Conservation (phyloP, 2,888 invertebrate genomes). For the Tenthredo mesomela region DNA sequence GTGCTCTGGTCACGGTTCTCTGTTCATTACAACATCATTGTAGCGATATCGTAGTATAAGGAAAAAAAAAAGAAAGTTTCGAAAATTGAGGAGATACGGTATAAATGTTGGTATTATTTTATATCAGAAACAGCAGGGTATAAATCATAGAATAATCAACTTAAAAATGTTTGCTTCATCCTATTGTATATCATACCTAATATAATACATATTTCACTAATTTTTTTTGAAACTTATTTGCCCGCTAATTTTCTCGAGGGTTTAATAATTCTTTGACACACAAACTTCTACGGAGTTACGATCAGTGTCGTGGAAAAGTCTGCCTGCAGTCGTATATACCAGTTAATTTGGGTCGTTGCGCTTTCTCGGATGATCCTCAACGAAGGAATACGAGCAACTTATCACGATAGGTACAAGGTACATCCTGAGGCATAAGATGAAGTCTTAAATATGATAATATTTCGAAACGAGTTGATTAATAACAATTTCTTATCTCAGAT, state of each 20-base stretch:
- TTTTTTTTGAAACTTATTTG: background rate
- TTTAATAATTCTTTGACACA: constrained; percentile 2
- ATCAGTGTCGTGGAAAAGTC: background rate
- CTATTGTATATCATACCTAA: background rate
- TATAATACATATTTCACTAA: background rate
- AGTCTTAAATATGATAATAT: background rate
- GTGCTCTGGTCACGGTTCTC: background rate
- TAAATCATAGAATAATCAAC: background rate
- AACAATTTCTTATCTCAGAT: background rate
- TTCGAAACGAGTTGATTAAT: background rate
- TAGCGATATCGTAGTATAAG: background rate
- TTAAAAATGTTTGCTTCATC: background rate
- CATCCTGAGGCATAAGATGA: background rate
- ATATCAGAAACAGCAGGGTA: background rate
- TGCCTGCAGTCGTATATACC: too few relatives aligned
- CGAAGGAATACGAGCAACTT: background rate
- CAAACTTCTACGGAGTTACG: background rate
- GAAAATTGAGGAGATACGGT: background rate
- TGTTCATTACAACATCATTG: background rate
- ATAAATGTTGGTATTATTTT: background rate
- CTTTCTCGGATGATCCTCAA: constrained; percentile 20
- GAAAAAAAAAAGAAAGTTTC: background rate
- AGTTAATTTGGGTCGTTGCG: constrained; percentile 31
- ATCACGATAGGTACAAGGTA: background rate
- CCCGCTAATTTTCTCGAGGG: background rate